Percentiles rank a stretch among this genome's conserved stretches.
Conservation (phyloP, 2,113 vertebrate genomes). For the Turnix velox region DNA sequence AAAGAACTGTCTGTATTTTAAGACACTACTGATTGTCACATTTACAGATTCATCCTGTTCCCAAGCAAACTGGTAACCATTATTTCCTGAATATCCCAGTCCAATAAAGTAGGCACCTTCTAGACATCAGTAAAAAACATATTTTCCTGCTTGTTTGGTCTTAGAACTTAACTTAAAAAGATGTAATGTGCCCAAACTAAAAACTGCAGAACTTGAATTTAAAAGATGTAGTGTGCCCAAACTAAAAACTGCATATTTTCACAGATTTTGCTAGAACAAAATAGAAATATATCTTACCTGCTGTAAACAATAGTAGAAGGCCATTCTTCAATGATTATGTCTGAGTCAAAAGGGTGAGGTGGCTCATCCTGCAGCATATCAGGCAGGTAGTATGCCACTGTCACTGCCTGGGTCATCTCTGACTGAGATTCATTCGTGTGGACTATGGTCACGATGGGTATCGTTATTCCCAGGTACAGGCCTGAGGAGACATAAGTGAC, state of each 20-base stretch:
- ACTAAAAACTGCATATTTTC: fast-evolving
- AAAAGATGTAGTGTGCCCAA: background rate
- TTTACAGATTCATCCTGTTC: background rate
- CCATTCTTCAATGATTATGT: conserved; percentile 84
- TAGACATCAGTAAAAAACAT: background rate
- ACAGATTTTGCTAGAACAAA: fast-evolving
- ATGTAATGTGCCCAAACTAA: fast-evolving
- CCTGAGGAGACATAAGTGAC: background rate
- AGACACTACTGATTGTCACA: background rate
- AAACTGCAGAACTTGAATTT: too few species aligned
- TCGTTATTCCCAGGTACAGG: conserved; percentile 82
- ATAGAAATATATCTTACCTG: conserved; percentile 55
- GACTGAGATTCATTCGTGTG: conserved; percentile 72
- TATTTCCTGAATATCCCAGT: background rate
- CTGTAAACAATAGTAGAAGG: conserved; percentile 78
- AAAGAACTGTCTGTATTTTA: background rate
- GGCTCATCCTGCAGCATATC: conserved; percentile 76
- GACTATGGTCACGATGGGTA: conserved; percentile 85
- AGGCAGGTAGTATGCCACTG: conserved; percentile 83
- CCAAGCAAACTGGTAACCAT: fast-evolving
- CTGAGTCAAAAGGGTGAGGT: conserved; percentile 74
- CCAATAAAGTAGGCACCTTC: background rate
- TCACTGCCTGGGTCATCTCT: conserved; percentile 68
- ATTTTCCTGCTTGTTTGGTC: background rate
- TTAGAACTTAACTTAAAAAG: background rate